Evolutionary conservation across 1,140 invertebrate genomes (phyloP).

Genomic region (Polypedilum vanderplanki): DNA sequence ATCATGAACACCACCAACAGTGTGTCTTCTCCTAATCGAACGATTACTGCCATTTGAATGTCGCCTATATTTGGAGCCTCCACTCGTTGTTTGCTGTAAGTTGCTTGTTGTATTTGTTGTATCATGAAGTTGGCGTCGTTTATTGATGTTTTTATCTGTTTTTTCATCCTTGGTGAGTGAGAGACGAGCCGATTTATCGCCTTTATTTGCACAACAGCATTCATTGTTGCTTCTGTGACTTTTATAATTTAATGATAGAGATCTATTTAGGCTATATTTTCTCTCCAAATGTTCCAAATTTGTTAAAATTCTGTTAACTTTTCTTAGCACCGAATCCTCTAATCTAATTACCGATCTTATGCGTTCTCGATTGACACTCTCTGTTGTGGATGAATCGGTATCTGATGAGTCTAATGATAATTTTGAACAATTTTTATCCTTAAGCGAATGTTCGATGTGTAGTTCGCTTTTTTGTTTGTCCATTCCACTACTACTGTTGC

Average conservation of each 20-base stretch:
- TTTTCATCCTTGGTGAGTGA: constrained; percentile 72
- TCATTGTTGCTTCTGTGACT: constrained; percentile 37
- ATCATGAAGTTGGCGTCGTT: constrained; percentile 55
- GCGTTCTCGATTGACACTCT: constrained; percentile 39
- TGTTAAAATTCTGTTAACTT: constrained; percentile 30
- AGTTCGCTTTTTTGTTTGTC: constrained; percentile 30
- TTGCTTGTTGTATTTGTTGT: constrained; percentile 21
- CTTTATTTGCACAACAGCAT: constrained; percentile 36
- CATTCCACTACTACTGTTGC: constrained; percentile 31
- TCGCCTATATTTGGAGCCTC: constrained; percentile 33
- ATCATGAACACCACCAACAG: constrained; percentile 83
- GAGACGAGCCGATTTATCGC: constrained; percentile 47
- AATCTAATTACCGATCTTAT: constrained; percentile 24
- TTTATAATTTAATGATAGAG: constrained; percentile 55
- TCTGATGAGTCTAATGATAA: constrained; percentile 34
- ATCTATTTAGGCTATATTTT: constrained; percentile 48
- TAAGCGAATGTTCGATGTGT: constrained; percentile 29
- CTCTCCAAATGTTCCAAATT: constrained; percentile 29
- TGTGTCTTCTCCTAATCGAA: constrained; percentile 81
- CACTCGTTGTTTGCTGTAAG: constrained; percentile 30
- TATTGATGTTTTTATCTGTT: constrained; percentile 70
- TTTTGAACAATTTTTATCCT: constrained; percentile 15
- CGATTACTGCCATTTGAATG: constrained; percentile 43
- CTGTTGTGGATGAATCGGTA: constrained; percentile 42
- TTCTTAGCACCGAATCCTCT: constrained; percentile 25